Percentiles rank a stretch among this genome's conserved stretches.
phyloP scores from a whole-genome alignment of 2,113 vertebrate genomes.

The Coptodon bakossiorum region DNA sequence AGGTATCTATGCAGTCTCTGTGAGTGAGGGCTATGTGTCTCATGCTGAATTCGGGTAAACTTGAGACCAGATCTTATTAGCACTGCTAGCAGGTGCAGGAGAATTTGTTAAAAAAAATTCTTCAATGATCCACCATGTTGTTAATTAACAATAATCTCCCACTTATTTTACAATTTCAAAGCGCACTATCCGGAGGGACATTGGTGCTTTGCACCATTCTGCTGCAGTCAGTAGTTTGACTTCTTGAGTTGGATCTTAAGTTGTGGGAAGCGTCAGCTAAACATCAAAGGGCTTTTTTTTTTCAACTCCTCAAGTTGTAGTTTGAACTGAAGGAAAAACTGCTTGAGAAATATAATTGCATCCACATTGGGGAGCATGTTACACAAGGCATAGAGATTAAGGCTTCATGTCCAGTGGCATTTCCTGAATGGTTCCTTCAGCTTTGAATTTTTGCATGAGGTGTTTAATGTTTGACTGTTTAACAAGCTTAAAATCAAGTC shows the following conservation, averaged over 20 bases:
- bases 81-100: not conserved
- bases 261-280: not conserved
- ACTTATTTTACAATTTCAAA: conserved; percentile 15
- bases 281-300: not conserved
- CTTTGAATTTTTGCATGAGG: not conserved
- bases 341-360: not conserved
- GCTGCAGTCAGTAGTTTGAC: not conserved
- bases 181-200: not conserved
- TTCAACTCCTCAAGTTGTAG: not conserved
- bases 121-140: not conserved
- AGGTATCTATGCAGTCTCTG: not conserved
- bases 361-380: not conserved
- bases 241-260: not conserved
- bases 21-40: not conserved
- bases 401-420: not conserved
- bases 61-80: not conserved
- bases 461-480: not conserved
- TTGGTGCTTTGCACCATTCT: not conserved
- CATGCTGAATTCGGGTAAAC: not conserved
- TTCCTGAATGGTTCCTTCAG: not conserved
- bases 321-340: not conserved
- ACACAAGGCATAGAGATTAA: not conserved
- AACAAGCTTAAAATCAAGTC: not conserved
- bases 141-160: not conserved
- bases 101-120: not conserved